Conservation (phyloP, 2,888 invertebrate genomes). For the Bembecia ichneumoniformis region DNA sequence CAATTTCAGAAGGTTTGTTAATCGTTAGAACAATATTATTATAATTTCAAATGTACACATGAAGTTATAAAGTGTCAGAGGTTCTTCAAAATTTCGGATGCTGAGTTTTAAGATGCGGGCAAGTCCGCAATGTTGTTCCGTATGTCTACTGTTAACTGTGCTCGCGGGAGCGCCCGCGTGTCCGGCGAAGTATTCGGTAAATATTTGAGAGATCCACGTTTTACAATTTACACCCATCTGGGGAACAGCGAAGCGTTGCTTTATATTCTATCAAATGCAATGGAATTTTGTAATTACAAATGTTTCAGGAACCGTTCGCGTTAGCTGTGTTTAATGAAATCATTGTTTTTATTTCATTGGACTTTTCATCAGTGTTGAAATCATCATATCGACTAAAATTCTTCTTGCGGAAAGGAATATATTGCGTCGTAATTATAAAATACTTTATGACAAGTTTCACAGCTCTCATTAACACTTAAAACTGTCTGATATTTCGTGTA, state of each 20-base stretch:
- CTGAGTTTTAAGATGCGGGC: too few species aligned
- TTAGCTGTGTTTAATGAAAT: constrained; percentile 7
- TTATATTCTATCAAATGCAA: constrained; percentile 34
- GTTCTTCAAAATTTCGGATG: too few species aligned
- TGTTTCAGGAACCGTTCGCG: constrained; percentile 19
- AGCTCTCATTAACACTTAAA: too few species aligned
- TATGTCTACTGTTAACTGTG: background rate
- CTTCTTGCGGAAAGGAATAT: too few species aligned
- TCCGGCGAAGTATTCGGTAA: constrained; percentile 41
- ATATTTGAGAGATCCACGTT: constrained; percentile 55
- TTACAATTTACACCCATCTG: constrained; percentile 49
- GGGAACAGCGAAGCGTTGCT: constrained; percentile 24
- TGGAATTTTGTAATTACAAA: constrained; percentile 43
- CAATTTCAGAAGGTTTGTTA: too few species aligned
- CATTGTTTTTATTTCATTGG: constrained; percentile 16
- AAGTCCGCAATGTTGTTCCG: background rate
- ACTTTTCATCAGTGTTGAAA: constrained; percentile 8
- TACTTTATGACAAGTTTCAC: too few species aligned
- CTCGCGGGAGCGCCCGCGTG: constrained; percentile 15
- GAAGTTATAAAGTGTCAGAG: too few species aligned
- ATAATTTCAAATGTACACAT: too few species aligned
- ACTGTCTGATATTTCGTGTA: too few species aligned
- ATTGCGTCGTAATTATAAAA: too few species aligned
- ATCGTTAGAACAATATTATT: too few species aligned
- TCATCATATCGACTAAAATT: too few species aligned